Base-by-base conservation (phyloP, 2,888 invertebrate genomes). In the Nomada fucata region DNA sequence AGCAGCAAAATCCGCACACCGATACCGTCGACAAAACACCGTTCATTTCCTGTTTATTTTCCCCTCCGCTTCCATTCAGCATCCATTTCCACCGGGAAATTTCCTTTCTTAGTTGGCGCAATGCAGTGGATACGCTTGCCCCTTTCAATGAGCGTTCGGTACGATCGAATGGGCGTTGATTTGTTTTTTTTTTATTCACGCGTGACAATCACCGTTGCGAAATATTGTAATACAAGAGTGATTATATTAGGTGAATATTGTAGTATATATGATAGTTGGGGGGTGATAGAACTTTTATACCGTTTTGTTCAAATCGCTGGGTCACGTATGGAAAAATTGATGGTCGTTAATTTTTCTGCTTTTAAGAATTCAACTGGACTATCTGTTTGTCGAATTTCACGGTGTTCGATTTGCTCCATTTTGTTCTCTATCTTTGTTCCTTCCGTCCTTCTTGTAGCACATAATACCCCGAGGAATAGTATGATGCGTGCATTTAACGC, bases 401-500 rank as follows among this genome's bases (percentile, higher is more conserved):
- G n/a, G 7, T 10, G 61, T 55, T 36, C 47, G 18, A 29, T 29
- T 64, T 36, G 55, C 15, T 50, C n/a, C 61, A 29, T 29, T 50
- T 60, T 10, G 47, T 15, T 13, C 10, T 47, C 15, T 47, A 13
- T 47, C 13, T 47, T 47, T 47, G 15, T 47, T 15, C 3, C 59
- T 2, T 50, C 42, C 50, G 18, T 36, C 7, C 36, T 36, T 36
- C 36, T 36, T 36, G 36, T 7, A 36, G 52, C 11, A 44, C n/a
- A 50, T 44, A n/a, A 57, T 73, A n/a, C 44, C 13, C 52, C 5
- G 72, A 68, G 55, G 55, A 57, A 44, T 44, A 72, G 42, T 59
- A 36, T 61, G 79, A 57, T 52, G 57, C 47, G 29, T 64, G 69
- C 77, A 71, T 83, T 83, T 83, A 83, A 61, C 70, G 75, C 18